phyloP scores from a whole-genome alignment of 37 sponge, comb jelly and placozoan species.

The Aphrocallistes beatrix region DNA sequence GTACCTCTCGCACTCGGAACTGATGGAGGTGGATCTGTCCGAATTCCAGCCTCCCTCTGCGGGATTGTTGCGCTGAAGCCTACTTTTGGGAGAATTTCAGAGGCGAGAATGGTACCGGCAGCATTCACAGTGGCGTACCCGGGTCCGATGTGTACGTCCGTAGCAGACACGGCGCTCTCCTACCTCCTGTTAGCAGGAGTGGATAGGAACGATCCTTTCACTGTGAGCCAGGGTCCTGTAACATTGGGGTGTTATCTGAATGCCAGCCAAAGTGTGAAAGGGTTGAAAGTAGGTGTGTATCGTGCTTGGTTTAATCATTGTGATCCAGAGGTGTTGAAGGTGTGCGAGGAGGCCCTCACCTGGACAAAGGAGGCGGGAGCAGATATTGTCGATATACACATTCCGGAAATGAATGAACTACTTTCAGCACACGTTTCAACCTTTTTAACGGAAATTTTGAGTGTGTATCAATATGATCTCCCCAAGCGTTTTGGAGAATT shows the following conservation, averaged over 20 bases:
- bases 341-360: conserved; percentile 34
- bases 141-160: conserved; percentile 49
- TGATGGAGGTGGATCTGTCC: conserved; percentile 89
- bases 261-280: conserved; percentile 23
- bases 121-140: conserved; percentile 30
- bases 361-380: conserved; percentile 35
- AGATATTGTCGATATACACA: conserved; percentile 38
- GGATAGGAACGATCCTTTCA: background rate
- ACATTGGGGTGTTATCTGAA: conserved; percentile 1
- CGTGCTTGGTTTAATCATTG: conserved; percentile 46
- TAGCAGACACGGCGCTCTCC: conserved; percentile 46
- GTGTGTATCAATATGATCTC: background rate
- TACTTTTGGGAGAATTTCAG: conserved; percentile 43
- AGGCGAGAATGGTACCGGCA: conserved; percentile 10
- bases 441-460: background rate
- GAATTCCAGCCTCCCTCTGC: conserved; percentile 73
- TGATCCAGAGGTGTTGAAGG: conserved; percentile 26
- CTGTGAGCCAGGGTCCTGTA: conserved; percentile 14
- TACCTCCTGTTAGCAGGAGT: conserved; percentile 21
- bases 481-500: background rate
- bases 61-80: conserved; percentile 79
- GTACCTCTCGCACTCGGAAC: conserved; percentile 68
- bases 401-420: conserved; percentile 60
- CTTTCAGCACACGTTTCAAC: conserved; percentile 16
- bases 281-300: conserved; percentile 45